A percentile compares a stretch with the other conserved stretches of the same genome.
phyloP scores from a whole-genome alignment of 53 echinoderm and acorn worm genomes.

The Echinarachnius parma region DNA sequence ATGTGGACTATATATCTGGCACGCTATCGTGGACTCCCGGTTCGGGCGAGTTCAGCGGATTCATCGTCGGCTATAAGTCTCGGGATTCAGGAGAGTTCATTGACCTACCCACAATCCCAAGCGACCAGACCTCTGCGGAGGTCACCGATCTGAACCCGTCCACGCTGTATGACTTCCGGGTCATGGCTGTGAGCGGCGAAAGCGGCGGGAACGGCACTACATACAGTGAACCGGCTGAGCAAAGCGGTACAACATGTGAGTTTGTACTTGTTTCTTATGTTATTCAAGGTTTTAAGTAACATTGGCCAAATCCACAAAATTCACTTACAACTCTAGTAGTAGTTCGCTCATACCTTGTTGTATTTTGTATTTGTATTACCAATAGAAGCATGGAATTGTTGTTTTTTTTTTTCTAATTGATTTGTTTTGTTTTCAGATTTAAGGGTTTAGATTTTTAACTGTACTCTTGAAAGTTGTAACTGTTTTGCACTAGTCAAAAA shows the following conservation, averaged over 20 bases:
- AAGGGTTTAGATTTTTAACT: too few species aligned
- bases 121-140: background rate
- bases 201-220: slow-evolving; percentile 22
- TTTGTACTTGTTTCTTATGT: background rate
- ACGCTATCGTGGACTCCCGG: slow-evolving; percentile 23
- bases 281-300: too few species aligned
- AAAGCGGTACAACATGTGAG: slow-evolving; percentile 38
- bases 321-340: too few species aligned
- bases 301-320: too few species aligned
- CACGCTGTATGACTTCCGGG: background rate
- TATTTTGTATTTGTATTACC: too few species aligned
- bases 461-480: too few species aligned
- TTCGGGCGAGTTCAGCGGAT: slow-evolving; percentile 35
- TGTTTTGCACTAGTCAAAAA: too few species aligned
- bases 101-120: too few species aligned
- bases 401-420: too few species aligned
- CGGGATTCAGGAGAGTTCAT: background rate
- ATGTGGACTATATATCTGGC: slow-evolving; percentile 12
- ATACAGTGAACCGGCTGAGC: slow-evolving; percentile 1
- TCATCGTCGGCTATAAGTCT: slow-evolving; percentile 16
- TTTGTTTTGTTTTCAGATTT: too few species aligned
- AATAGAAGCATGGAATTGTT: too few species aligned
- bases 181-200: slow-evolving; percentile 18
- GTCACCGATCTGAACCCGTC: background rate
- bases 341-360: too few species aligned